Base-by-base conservation (phyloP, 2,113 vertebrate genomes). In the Pomatostomus ruficeps region DNA sequence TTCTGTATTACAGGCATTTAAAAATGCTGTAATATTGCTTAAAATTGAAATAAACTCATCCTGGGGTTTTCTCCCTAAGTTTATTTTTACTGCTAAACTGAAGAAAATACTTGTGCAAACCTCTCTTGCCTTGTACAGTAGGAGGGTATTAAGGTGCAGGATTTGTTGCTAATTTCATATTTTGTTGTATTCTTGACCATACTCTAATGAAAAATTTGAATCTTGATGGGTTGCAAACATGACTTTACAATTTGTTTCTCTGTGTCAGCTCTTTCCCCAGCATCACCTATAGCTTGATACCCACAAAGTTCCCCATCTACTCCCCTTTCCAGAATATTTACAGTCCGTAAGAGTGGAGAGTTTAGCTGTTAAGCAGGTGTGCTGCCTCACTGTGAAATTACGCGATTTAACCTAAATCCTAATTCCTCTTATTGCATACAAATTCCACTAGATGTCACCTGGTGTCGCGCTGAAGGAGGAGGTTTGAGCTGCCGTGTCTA, bases 361-460 rank as follows among this genome's bases (percentile, higher is more conserved):
- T 55, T 80, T 48, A 18, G 15, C 17, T 6, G 22, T 29, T 48
- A 71, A 62, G 6, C 5, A 29, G 10, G 5, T 49, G 29, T 31
- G 42, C 31, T 61, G 7, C 33, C 59, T 52, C 4, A 5, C 24
- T 54, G 61, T 25, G 40, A 55, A 74, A 38, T 5, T 10, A 15
- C 2, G 1, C 3, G 5, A 46, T 8, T 65, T 17, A 83, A 46
- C 9, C 12, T 6, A 5, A 51, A 72, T 59, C 2, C 19, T 16
- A 12, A 2, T 91, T 77, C 7, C 13, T 57, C 9, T 13, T 28
- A 38, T 70, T 91, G n/a, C 87, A 48, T 6, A 25, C 29, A 19
- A 46, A 36, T 6, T 58, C 94, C 95, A 88, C 91, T 93, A 97
- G 95, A 36, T 91, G 95, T 96, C 95, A 28, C 31, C 87, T 54